A percentile compares a stretch with the other conserved stretches of the same genome.
These are phyloP conservation scores for Pentalonia nigronervosa DNA, from an alignment of 1,140 invertebrate species.

Conservation along the genomic window DNA sequence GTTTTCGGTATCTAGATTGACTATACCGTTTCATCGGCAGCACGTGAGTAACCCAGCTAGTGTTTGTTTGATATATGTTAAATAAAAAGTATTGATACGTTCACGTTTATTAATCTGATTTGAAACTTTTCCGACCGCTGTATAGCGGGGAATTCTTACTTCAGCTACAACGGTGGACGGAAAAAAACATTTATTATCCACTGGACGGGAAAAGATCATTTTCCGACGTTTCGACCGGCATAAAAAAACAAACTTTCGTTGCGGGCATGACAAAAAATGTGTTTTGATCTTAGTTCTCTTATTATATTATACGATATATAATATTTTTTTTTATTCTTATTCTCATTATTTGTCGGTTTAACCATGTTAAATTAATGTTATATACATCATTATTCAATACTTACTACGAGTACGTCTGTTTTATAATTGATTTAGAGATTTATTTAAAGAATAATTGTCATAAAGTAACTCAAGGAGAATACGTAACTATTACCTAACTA, in stretches of 20 bases:
- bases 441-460: not conserved
- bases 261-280: not conserved
- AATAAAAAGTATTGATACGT: not conserved
- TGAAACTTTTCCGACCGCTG: not conserved
- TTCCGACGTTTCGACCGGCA: not conserved
- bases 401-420: not conserved
- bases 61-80: not conserved
- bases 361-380: not conserved
- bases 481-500: not conserved
- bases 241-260: not conserved
- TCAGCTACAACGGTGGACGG: too few species aligned
- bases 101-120: not conserved
- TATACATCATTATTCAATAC: not conserved
- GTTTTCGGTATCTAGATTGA: not conserved
- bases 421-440: not conserved
- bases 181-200: not conserved
- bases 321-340: not conserved
- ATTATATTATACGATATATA: too few species aligned
- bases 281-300: not conserved
- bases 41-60: not conserved
- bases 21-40: not conserved
- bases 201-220: not conserved
- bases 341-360: not conserved
- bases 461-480: not conserved
- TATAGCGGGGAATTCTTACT: not conserved